Evolutionary conservation across 1,140 invertebrate species (phyloP), one percentile per base, ranked within the genome.

Genomic region (Drosophila lowei): DNA sequence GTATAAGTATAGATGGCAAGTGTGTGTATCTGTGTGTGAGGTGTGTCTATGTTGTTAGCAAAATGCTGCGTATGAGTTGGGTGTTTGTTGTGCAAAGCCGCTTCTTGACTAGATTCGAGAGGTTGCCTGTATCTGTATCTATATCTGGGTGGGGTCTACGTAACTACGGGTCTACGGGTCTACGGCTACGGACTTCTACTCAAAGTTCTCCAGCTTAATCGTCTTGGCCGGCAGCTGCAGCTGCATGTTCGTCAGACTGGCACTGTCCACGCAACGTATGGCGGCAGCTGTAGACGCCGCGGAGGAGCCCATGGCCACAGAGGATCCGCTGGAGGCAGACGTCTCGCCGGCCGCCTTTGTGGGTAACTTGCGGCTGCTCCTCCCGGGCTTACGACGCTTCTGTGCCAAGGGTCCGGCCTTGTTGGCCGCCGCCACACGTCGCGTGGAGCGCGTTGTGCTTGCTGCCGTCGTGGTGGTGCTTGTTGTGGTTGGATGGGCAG

Each of bases 81-180:
- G 21, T 30, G 43, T 62, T 21, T 52, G 42, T 53, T 52, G 58
- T 60, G 57, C 47, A 73, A 65, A 65, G 70, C 75, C 50, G 75
- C 57, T 59, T 55, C 34, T 77, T 83, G 79, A 83, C 79, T 83
- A 83, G 79, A 83, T 83, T 75, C 44, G 64, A 63, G 60, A 77
- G 16, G 57, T 71, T 71, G 54, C 41, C 50, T 38, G 34, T 38
- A 50, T 63, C 48, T 28, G 23, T 68, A 43, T 44, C 38, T 65
- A 25, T 16, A 41, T 11, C 41, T 75, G 56, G 57, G 43, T 48
- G 55, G 52, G 13, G 7, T 15, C 11, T 50, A 23, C 8, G n/a
- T 7, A 25, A 30, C 18, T n/a, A 11, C 6, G n/a, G 43, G 50
- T 16, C 15, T 16, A 15, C 47, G 28, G 16, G 15, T 43, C 7